Conservation (phyloP, 37 sponge, comb jelly and placozoan species). For the Chondrosia reniformis region DNA sequence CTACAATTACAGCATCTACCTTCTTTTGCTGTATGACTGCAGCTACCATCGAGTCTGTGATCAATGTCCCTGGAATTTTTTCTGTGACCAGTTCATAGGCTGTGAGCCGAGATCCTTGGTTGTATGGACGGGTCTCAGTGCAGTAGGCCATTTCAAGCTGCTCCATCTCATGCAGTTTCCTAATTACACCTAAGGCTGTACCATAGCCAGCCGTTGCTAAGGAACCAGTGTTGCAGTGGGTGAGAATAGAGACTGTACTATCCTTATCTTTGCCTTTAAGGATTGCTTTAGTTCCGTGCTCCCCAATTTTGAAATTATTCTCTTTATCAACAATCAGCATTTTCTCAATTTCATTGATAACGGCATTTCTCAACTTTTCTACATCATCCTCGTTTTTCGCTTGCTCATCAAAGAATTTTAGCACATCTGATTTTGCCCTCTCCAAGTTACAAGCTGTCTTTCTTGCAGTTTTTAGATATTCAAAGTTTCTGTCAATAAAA, state of each 20-base stretch:
- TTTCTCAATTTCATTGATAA: conserved; percentile 37
- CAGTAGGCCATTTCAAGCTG: conserved; percentile 55
- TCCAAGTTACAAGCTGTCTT: conserved; percentile 76
- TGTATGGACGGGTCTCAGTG: conserved; percentile 84
- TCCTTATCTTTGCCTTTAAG: not conserved
- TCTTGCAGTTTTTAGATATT: conserved; percentile 59
- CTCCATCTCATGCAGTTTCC: conserved; percentile 47
- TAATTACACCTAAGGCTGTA: conserved; percentile 74
- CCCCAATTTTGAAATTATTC: conserved; percentile 53
- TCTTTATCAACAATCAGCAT: conserved; percentile 58
- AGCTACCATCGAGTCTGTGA: conserved; percentile 66
- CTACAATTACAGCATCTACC: conserved; percentile 59
- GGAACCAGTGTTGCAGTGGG: conserved; percentile 87
- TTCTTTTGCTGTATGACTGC: conserved; percentile 39
- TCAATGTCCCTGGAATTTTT: conserved; percentile 62
- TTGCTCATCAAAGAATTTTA: not conserved
- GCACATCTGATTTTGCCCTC: conserved; percentile 28
- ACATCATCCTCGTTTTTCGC: not conserved
- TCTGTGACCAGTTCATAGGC: conserved; percentile 73
- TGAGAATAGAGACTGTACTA: conserved; percentile 39
- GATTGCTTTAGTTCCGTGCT: conserved; percentile 51
- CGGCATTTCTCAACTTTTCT: not conserved
- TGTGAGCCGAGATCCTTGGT: conserved; percentile 79
- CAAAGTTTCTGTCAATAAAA: conserved; percentile 29
- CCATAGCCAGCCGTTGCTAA: conserved; percentile 80